Evolutionary conservation across 92 coral and sea anemone genomes (phyloP), one percentile per base, ranked within the genome.

Genomic region (Siderastrea siderea): DNA sequence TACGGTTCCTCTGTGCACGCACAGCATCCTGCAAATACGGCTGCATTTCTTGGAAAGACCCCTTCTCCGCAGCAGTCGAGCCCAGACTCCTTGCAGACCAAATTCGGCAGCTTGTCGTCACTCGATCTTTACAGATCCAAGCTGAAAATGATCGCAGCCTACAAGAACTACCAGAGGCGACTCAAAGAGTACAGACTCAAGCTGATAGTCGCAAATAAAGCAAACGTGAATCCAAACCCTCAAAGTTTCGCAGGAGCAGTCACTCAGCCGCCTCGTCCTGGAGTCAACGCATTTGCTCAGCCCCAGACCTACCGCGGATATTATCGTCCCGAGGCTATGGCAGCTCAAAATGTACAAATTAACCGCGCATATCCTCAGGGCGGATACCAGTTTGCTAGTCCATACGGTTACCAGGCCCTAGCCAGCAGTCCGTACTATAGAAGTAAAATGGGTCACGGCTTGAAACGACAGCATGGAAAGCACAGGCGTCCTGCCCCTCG

Each of bases 101-200:
- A 86, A 58, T 95, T 95, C 89, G 98, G 98, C 48, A 95, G 89
- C 70, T 14, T 95, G 90, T 83, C 95, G 1, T 95, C 96, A 8
- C 86, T 95, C 15, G 96, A 94, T 17, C 84, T 95, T 15, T 90
- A 91, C 71, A 88, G 94, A 79, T 75, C 98, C 7, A 95, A 95
- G 54, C 89, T 95, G 15, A 93, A 95, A 88, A 95, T 95, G 98
- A 83, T 95, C 52, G 98, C 98, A 19, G 98, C 98, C 5, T 95
- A 95, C 65, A 95, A 95, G 74, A 95, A 95, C 89, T 95, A 94
- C 91, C 96, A 95, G 86, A 87, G 88, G 46, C 81, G 98, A 44
- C 87, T 95, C 16, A 89, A 89, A 45, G 98, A 93, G 58, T 95
- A 91, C 90, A 93, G 94, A 71, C 75, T 63, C 2, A 82, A 95